Base-by-base conservation (phyloP, 1,140 invertebrate species). In the Leguminivora glycinivorella region DNA sequence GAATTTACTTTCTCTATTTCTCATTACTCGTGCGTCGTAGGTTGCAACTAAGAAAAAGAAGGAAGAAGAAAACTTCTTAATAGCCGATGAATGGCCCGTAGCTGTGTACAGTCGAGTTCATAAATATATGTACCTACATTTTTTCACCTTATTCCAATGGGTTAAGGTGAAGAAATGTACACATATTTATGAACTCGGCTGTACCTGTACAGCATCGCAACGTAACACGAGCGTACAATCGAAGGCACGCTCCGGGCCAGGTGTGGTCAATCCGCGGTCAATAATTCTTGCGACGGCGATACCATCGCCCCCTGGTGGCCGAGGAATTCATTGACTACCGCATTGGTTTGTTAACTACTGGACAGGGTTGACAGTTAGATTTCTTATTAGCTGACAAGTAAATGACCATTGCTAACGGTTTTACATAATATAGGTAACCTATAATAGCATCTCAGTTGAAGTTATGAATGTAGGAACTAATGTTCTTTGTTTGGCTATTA, bases 261-360 rank as follows among this genome's bases (percentile, higher is more conserved):
- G 58, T 63, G 58, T 31, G 58, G 58, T 63, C 58, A 63, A 63
- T 29, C 58, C 25, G 58, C 58, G 58, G 56, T 68, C 78, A 78
- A 80, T 83, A 81, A 78, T 82, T 80, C 79, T 77, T 75, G 47
- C 56, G 77, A 69, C 56, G 60, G 72, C 70, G 83, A 85, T 83
- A 79, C 67, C 71, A 83, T 83, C 82, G 70, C 72, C 72, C 72
- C 67, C 72, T 75, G 72, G 73, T 77, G 67, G 52, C 12, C 58
- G 26, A 6, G 58, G 58, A 63, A 63, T 31, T 14, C 14, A 34
- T 63, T 63, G 26, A 17, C 58, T 63, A 63, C 58, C 56, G 56
- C 56, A 60, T 63, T 63, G 22, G 58, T 63, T 34, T 63, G 58
- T 2, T 63, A 63, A 63, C 29, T 14, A 29, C 58, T 63, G 56